Evolutionary conservation across 1,140 invertebrate species (phyloP).

Genomic region (Euwallacea similis): DNA sequence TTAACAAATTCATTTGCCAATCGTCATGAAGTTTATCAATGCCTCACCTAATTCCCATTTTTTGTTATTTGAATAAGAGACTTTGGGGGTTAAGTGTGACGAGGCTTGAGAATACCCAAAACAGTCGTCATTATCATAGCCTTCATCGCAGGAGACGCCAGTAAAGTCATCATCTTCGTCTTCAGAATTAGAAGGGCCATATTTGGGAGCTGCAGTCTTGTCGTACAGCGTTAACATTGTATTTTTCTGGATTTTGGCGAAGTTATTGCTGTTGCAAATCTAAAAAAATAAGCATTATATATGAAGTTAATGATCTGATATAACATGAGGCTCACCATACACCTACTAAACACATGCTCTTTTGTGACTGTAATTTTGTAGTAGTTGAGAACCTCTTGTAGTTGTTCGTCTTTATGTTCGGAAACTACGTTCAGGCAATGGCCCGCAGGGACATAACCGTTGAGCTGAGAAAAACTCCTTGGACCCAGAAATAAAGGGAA

Average conservation of each 20-base stretch:
- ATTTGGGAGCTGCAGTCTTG: constrained; percentile 35
- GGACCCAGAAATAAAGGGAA: neutral
- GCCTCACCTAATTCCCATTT: constrained; percentile 46
- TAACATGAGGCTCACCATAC: constrained; percentile 56
- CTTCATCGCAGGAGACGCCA: constrained; percentile 51
- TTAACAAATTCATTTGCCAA: no score
- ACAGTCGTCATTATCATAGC: constrained; percentile 39
- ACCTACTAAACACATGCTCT: constrained; percentile 68
- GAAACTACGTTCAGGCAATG: constrained; percentile 59
- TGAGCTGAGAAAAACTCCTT: constrained; percentile 52
- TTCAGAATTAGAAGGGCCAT: constrained; percentile 34
- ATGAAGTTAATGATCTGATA: neutral
- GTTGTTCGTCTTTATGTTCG: constrained; percentile 59
- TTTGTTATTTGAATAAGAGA: constrained; percentile 29
- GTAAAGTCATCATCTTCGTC: constrained; percentile 50
- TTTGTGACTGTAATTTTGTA: constrained; percentile 64
- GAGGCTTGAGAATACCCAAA: constrained; percentile 1
- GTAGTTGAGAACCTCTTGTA: constrained; percentile 62
- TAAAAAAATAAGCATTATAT: constrained; percentile 40
- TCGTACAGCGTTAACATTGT: constrained; percentile 56
- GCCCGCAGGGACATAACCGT: constrained; percentile 54
- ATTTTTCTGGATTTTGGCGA: constrained; percentile 55
- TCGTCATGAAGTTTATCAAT: no score
- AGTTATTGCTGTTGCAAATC: constrained; percentile 63
- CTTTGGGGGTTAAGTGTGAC: no score